phyloP scores from a whole-genome alignment of 2,113 vertebrate genomes.

The Salvelinus fontinalis region DNA sequence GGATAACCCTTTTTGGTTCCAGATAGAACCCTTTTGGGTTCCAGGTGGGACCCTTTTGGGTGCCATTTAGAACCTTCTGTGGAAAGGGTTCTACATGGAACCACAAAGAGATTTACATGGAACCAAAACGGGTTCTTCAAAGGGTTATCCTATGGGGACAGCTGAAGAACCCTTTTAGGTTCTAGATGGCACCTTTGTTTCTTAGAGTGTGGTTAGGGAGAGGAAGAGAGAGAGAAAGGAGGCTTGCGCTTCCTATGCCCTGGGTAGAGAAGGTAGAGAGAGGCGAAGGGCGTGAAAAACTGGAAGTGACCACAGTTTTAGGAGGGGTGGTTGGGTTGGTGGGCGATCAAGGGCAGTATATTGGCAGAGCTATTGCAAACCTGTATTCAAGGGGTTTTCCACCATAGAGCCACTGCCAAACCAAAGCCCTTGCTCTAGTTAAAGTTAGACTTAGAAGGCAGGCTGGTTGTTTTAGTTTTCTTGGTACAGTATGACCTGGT shows the following conservation, averaged over 20 bases:
- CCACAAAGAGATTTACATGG: too few relatives aligned
- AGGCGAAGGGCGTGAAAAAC: conserved; percentile 19
- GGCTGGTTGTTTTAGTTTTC: neutral
- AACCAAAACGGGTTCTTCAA: too few relatives aligned
- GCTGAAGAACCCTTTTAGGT: too few relatives aligned
- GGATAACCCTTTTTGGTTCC: too few relatives aligned
- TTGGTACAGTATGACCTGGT: neutral
- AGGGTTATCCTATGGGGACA: too few relatives aligned
- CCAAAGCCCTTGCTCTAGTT: neutral
- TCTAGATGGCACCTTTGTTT: too few relatives aligned
- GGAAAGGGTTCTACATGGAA: too few relatives aligned
- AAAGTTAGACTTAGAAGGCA: neutral
- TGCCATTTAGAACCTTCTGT: too few relatives aligned
- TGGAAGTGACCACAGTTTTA: conserved; percentile 40
- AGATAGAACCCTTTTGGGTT: too few relatives aligned
- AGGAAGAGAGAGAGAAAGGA: too few relatives aligned
- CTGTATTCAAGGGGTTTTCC: conserved; percentile 9
- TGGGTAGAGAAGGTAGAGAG: neutral
- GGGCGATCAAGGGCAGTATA: conserved; percentile 22
- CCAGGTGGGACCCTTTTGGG: too few relatives aligned
- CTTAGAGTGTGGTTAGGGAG: too few relatives aligned
- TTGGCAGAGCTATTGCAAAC: conserved; percentile 14
- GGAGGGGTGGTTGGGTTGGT: conserved; percentile 9
- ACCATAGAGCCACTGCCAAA: conserved; percentile 14
- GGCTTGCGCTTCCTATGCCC: neutral